Evolutionary conservation across 35 echinoderm and acorn worm genomes (phyloP).

Genomic region (Apostichopus japonicus): DNA sequence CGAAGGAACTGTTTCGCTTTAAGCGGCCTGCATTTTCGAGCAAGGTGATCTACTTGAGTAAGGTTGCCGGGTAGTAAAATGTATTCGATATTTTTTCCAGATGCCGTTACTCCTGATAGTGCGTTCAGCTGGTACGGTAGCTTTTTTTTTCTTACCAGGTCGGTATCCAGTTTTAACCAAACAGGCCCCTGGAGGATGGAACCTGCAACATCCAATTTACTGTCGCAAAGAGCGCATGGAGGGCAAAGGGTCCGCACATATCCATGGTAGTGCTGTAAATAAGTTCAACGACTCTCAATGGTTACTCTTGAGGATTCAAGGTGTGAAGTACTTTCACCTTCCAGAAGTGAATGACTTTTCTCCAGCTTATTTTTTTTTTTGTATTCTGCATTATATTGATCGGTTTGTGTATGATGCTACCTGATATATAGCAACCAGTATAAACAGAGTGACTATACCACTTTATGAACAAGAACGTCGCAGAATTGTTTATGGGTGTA

Average conservation of each 20-base stretch:
- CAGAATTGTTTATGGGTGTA: no score
- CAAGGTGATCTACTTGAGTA: slow-evolving; percentile 4
- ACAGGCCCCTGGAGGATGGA: slow-evolving; percentile 4
- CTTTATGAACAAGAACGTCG: background rate
- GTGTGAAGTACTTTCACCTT: slow-evolving; percentile 45
- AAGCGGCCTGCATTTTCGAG: background rate
- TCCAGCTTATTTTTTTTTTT: background rate
- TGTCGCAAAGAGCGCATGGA: slow-evolving; percentile 11
- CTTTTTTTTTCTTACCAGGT: background rate
- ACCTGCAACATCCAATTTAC: slow-evolving; percentile 43
- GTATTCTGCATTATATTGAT: background rate
- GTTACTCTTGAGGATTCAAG: background rate
- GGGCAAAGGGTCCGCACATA: slow-evolving; percentile 34
- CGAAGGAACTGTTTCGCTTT: background rate
- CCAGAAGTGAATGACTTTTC: slow-evolving; percentile 37
- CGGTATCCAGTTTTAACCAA: slow-evolving; percentile 10
- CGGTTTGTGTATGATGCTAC: background rate
- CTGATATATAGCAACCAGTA: slow-evolving; percentile 10
- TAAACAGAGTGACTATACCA: background rate
- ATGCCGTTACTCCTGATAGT: slow-evolving; percentile 3
- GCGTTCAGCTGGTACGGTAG: background rate
- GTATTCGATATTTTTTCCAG: slow-evolving; percentile 33
- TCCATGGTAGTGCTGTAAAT: background rate
- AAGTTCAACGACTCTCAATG: slow-evolving; percentile 28
- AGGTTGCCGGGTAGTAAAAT: background rate